A percentile compares a stretch with the other conserved stretches of the same genome.
phyloP scores from a whole-genome alignment of 2,797 vertebrate genomes.

The Danio tinwini region DNA sequence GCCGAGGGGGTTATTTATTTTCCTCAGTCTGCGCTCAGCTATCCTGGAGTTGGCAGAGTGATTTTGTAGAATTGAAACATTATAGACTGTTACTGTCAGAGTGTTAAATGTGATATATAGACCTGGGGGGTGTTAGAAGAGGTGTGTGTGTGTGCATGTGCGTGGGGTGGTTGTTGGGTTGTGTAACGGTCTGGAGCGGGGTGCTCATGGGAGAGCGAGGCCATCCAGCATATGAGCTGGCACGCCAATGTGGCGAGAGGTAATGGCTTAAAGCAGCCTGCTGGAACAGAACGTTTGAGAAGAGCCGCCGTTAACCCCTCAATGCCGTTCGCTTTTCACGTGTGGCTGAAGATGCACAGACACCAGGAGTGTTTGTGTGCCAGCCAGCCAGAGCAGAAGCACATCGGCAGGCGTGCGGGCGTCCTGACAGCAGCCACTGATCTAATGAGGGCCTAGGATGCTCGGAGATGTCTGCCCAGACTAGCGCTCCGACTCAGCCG shows the following conservation, averaged over 20 bases:
- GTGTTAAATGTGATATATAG: slow-evolving; percentile 99
- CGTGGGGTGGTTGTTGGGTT: slow-evolving; percentile 71
- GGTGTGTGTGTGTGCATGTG: slow-evolving; percentile 13
- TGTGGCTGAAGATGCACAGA: slow-evolving; percentile 46
- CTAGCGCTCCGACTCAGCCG: slow-evolving; percentile 7
- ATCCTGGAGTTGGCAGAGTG: slow-evolving; percentile 97
- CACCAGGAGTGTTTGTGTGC: slow-evolving; percentile 38
- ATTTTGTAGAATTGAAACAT: slow-evolving; percentile 99
- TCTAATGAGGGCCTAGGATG: slow-evolving; percentile 74
- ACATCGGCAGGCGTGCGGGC: slow-evolving; percentile 54
- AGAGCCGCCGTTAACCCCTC: slow-evolving; percentile 77
- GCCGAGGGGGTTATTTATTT: slow-evolving; percentile 94
- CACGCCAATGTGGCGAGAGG: slow-evolving; percentile 93
- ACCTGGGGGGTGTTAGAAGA: slow-evolving; percentile 76
- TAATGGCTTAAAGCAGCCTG: slow-evolving; percentile 93
- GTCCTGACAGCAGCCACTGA: slow-evolving; percentile 70
- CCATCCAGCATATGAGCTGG: slow-evolving; percentile 93
- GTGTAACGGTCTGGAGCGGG: slow-evolving; percentile 83
- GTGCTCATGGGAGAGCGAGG: slow-evolving; percentile 94
- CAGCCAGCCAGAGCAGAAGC: slow-evolving; percentile 53
- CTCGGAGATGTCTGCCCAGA: slow-evolving; percentile 28
- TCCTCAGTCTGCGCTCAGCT: slow-evolving; percentile 94
- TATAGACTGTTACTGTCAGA: slow-evolving; percentile 99
- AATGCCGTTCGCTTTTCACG: slow-evolving; percentile 46
- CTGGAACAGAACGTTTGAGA: slow-evolving; percentile 79